Evolutionary conservation across 2,888 invertebrate genomes (phyloP).

Genomic region (Liopterus haemorrhoidalis): DNA sequence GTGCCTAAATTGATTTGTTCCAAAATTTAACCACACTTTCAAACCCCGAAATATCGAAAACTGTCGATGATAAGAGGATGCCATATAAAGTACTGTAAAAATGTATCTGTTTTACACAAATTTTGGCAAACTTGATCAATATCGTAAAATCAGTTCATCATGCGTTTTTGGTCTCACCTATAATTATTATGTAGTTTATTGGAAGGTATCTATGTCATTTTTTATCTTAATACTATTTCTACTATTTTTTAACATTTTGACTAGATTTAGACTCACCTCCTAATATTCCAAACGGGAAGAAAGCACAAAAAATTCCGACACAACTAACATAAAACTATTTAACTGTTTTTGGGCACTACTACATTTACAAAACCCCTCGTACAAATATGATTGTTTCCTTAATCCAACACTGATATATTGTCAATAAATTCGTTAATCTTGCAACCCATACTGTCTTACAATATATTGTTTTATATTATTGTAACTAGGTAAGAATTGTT

Average conservation of each 20-base stretch:
- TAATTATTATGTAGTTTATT: neutral
- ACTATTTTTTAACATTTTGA: constrained; percentile 6
- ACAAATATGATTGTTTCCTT: constrained; percentile 16
- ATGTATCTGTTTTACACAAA: too few relatives aligned
- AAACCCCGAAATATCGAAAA: too few relatives aligned
- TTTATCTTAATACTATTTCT: neutral
- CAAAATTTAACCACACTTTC: too few relatives aligned
- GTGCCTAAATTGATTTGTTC: too few relatives aligned
- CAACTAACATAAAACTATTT: constrained; percentile 51
- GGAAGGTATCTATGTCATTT: neutral
- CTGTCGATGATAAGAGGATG: too few relatives aligned
- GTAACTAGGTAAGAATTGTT: too few relatives aligned
- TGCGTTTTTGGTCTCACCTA: neutral
- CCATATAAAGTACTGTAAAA: too few relatives aligned
- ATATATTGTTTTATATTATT: too few relatives aligned
- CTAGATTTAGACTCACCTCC: constrained; percentile 46
- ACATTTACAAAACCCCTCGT: neutral
- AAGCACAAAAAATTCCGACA: constrained; percentile 49
- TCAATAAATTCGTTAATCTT: constrained; percentile 43
- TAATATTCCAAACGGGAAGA: constrained; percentile 44
- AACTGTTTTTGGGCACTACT: neutral
- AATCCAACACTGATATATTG: constrained; percentile 36
- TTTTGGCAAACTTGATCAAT: neutral
- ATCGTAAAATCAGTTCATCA: neutral
- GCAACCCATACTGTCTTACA: too few relatives aligned